These are phyloP conservation scores for Sminthurinus signatus DNA, from an alignment of 1,140 invertebrate genomes.

Conservation along the genomic window DNA sequence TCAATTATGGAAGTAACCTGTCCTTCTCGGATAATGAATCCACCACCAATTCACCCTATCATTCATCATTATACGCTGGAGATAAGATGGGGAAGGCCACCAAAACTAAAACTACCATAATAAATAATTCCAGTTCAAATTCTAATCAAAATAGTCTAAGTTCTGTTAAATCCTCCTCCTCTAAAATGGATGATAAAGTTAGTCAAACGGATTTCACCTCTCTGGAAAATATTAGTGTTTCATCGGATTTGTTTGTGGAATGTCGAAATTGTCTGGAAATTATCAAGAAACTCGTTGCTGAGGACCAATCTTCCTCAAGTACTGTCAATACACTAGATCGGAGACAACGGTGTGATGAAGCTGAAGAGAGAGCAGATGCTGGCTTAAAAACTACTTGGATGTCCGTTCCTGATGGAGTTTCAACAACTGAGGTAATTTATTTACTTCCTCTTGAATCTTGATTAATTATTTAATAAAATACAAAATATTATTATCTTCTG, in stretches of 20 bases:
- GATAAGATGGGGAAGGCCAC: background rate
- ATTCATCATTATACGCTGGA: background rate
- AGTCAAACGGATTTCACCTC: slow-evolving; percentile 40
- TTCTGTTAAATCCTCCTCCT: slow-evolving; percentile 3
- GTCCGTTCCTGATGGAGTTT: slow-evolving; percentile 34
- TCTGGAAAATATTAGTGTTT: slow-evolving; percentile 33
- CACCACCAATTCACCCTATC: slow-evolving; percentile 8
- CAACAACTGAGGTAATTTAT: slow-evolving; percentile 33
- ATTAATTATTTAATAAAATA: background rate
- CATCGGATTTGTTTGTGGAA: slow-evolving; percentile 37
- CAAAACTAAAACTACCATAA: background rate
- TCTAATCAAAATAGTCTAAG: background rate
- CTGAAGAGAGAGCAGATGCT: slow-evolving; percentile 17
- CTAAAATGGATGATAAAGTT: slow-evolving; percentile 37
- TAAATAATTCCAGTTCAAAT: background rate
- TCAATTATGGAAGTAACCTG: slow-evolving; percentile 37
- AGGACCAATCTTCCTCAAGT: slow-evolving; percentile 3
- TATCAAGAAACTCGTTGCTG: slow-evolving; percentile 33
- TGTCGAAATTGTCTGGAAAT: slow-evolving; percentile 39
- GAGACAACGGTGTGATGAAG: background rate
- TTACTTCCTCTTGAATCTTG: background rate
- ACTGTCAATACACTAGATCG: slow-evolving; percentile 14
- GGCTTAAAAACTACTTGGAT: slow-evolving; percentile 32
- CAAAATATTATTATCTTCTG: no score
- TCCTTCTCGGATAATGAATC: slow-evolving; percentile 34